A percentile compares a stretch with the other conserved stretches of the same genome.
phyloP scores from a whole-genome alignment of 1,140 invertebrate genomes.

The Ruditapes philippinarum region DNA sequence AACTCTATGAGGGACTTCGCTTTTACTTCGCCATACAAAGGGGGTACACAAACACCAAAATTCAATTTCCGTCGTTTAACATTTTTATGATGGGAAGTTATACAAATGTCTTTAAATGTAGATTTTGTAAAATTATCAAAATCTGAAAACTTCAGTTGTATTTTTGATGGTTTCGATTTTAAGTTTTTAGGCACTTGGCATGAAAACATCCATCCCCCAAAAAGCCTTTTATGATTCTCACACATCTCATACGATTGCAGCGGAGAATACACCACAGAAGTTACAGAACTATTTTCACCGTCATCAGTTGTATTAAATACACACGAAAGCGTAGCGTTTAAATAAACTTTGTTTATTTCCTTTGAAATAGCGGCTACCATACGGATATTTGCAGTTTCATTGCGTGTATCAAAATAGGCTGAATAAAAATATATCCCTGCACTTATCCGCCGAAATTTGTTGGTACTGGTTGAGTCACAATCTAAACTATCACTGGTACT shows the following conservation, averaged over 20 bases:
- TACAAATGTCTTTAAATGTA: not conserved
- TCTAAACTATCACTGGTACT: not conserved
- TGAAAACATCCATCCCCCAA: constrained; percentile 75
- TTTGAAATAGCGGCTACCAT: constrained; percentile 6
- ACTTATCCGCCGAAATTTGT: not conserved
- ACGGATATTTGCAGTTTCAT: not conserved
- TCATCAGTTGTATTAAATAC: constrained; percentile 25
- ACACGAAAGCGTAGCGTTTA: constrained; percentile 2
- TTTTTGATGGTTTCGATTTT: not conserved
- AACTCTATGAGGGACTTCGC: constrained; percentile 75
- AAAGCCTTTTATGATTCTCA: constrained; percentile 77
- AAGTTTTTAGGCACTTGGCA: constrained; percentile 69
- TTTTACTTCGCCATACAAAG: constrained; percentile 73
- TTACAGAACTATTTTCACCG: not conserved
- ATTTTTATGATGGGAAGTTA: not conserved
- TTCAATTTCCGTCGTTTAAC: constrained; percentile 73
- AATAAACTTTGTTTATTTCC: not conserved
- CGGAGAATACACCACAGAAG: not conserved
- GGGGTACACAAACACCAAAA: constrained; percentile 88
- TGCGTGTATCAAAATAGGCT: constrained; percentile 27
- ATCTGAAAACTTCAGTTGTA: not conserved
- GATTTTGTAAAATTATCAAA: not conserved
- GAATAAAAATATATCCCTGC: constrained; percentile 46
- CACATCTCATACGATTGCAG: constrained; percentile 74
- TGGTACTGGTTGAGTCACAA: not conserved